phyloP scores from a whole-genome alignment of 2,113 vertebrate species.

The Hyperopisus bebe region DNA sequence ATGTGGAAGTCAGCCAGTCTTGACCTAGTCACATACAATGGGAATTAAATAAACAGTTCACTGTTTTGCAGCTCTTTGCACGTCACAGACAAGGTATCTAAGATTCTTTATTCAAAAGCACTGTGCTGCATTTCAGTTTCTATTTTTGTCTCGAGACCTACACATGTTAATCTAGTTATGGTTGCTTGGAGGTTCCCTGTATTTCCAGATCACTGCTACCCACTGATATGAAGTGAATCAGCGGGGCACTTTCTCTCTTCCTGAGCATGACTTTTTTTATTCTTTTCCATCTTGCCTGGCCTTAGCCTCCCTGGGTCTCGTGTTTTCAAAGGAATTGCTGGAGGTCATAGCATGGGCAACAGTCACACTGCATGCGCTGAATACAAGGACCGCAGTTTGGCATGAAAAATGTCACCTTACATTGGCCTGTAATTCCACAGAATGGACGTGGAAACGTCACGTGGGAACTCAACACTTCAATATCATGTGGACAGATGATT shows the following conservation, averaged over 20 bases:
- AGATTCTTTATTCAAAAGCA: background rate
- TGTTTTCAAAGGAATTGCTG: background rate
- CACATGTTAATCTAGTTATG: background rate
- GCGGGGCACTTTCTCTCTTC: background rate
- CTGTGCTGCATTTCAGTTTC: background rate
- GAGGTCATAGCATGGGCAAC: background rate
- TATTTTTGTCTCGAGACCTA: background rate
- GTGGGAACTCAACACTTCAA: background rate
- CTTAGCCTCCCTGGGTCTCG: background rate
- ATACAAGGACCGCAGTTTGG: background rate
- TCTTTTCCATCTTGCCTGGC: background rate
- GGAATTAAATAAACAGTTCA: background rate
- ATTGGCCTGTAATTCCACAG: background rate
- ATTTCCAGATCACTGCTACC: background rate
- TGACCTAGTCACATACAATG: constrained; percentile 60
- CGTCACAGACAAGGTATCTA: background rate
- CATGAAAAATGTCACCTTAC: background rate
- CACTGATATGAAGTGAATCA: background rate
- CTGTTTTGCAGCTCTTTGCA: background rate
- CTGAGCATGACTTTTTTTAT: background rate
- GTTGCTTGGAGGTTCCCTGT: background rate
- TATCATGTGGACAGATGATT: background rate
- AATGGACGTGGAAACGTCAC: background rate
- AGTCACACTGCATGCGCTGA: background rate
- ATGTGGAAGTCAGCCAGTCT: constrained; percentile 85